These are phyloP conservation scores for Drosophila flavopinicola DNA, from an alignment of 2,888 invertebrate species.

Conservation along the genomic window DNA sequence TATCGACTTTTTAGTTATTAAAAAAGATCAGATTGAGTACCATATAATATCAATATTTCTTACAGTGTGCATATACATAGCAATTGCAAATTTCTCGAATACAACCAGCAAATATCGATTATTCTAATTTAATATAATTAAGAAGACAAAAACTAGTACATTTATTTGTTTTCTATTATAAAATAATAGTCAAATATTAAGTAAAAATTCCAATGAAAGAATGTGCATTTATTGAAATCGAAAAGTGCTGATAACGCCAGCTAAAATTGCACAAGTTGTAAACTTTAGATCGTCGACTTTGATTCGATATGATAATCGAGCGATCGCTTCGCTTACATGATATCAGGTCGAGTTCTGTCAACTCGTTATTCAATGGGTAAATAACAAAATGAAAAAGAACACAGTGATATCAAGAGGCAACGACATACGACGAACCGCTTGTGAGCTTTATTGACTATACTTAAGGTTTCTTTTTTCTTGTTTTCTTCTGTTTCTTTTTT, in stretches of 20 bases:
- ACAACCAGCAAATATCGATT: no score
- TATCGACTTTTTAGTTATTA: no score
- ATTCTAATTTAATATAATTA: no score
- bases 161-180: no score
- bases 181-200: no score
- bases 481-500: neutral
- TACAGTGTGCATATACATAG: no score
- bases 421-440: slow-evolving; percentile 10
- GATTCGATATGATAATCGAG: slow-evolving; percentile 1
- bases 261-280: neutral
- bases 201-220: neutral
- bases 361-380: slow-evolving; percentile 20
- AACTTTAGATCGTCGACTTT: neutral
- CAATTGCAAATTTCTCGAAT: no score
- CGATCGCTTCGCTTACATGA: slow-evolving; percentile 6
- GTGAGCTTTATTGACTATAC: slow-evolving; percentile 45
- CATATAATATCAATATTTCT: no score
- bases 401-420: slow-evolving; percentile 34
- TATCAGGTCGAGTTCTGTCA: slow-evolving; percentile 13
- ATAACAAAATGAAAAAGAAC: slow-evolving; percentile 11
- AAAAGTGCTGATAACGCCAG: slow-evolving; percentile 2
- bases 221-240: neutral
- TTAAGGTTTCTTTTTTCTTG: slow-evolving; percentile 25
- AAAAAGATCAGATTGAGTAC: no score
- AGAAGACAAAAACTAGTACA: neutral